phyloP scores from a whole-genome alignment of 2,888 invertebrate genomes.

The Mesorhabditis spiculigera region DNA sequence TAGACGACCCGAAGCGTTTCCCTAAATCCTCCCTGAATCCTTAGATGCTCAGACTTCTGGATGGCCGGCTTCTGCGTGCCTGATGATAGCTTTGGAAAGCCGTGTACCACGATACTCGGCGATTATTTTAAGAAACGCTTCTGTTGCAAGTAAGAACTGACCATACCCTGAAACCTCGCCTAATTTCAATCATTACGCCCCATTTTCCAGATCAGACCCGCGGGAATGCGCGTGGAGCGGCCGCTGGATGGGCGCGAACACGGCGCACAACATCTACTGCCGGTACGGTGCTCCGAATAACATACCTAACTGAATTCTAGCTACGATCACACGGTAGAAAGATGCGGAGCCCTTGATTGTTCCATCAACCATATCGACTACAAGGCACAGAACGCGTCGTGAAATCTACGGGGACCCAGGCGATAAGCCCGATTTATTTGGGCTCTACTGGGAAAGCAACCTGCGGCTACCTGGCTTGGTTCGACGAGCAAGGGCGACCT shows the following conservation, averaged over 20 bases:
- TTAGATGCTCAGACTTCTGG: slow-evolving; percentile 47
- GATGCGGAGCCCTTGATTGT: slow-evolving; percentile 45
- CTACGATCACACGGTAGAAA: slow-evolving; percentile 25
- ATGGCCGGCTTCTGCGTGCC: slow-evolving; percentile 44
- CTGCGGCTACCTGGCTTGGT: slow-evolving; percentile 55
- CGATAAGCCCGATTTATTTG: slow-evolving; percentile 46
- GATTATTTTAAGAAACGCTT: slow-evolving; percentile 48
- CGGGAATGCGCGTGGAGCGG: slow-evolving; percentile 51
- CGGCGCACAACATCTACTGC: slow-evolving; percentile 52
- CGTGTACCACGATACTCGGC: slow-evolving; percentile 50
- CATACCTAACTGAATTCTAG: slow-evolving; percentile 13
- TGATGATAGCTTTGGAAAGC: slow-evolving; percentile 51
- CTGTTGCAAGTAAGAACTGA: slow-evolving; percentile 46
- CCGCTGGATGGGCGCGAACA: slow-evolving; percentile 54
- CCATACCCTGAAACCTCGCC: not conserved
- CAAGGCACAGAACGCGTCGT: slow-evolving; percentile 40
- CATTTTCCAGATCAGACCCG: slow-evolving; percentile 43
- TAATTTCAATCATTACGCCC: not conserved
- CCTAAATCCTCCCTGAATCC: not conserved
- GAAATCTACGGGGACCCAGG: slow-evolving; percentile 43
- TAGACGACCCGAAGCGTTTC: not conserved
- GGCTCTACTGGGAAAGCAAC: slow-evolving; percentile 46
- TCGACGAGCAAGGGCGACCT: slow-evolving; percentile 39
- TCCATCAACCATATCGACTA: slow-evolving; percentile 45
- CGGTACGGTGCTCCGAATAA: slow-evolving; percentile 28